Conservation (phyloP, 2,888 invertebrate genomes). For the Melitaea athalia region DNA sequence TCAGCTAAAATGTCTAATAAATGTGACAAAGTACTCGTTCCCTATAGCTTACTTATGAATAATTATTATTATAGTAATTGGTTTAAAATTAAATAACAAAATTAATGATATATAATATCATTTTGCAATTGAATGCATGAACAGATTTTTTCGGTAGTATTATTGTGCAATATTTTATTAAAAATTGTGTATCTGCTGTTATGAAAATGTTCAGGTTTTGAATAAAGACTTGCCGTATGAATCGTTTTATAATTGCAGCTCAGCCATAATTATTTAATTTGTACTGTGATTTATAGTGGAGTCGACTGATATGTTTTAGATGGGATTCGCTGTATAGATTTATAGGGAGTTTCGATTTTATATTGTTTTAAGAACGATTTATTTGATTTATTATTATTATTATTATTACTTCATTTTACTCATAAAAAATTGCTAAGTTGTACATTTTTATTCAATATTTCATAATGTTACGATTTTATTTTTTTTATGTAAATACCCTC, state of each 20-base stretch:
- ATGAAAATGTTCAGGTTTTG: constrained; percentile 13
- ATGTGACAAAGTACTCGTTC: constrained; percentile 25
- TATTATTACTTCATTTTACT: constrained; percentile 58
- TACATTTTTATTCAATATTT: constrained; percentile 72
- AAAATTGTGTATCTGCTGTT: constrained; percentile 18
- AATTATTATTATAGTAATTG: constrained; percentile 39
- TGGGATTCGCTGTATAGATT: constrained; percentile 52
- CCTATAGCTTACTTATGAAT: constrained; percentile 27
- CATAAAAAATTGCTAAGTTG: constrained; percentile 69
- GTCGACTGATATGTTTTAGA: constrained; percentile 64
- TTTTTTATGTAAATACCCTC: constrained; percentile 73
- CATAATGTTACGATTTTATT: constrained; percentile 46
- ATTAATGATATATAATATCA: constrained; percentile 76
- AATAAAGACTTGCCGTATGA: constrained; percentile 28
- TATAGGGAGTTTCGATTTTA: constrained; percentile 33
- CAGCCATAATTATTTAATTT: constrained; percentile 55
- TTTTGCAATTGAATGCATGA: constrained; percentile 64
- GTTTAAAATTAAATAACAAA: constrained; percentile 36
- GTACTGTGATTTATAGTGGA: constrained; percentile 59
- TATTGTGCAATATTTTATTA: constrained; percentile 61
- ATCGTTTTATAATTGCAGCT: constrained; percentile 31
- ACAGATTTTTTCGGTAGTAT: constrained; percentile 46
- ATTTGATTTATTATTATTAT: constrained; percentile 36
- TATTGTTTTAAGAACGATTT: constrained; percentile 39
- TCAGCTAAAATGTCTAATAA: constrained; percentile 22